Percentiles rank a stretch among this genome's conserved stretches.
Evolutionary conservation across 2,888 invertebrate species (phyloP).

Genomic region (Archips xylosteana): DNA sequence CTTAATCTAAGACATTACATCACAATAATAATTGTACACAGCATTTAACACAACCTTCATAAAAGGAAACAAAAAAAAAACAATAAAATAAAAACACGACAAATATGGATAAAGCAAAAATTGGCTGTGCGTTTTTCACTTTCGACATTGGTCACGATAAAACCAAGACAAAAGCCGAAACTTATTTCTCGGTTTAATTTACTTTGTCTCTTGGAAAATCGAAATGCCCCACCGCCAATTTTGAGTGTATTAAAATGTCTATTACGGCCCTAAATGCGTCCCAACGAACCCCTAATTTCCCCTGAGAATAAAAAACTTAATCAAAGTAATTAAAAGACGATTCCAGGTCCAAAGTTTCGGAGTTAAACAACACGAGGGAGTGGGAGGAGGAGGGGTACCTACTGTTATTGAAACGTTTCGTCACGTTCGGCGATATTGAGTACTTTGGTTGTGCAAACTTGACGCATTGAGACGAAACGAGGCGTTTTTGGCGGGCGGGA

Average conservation of each 20-base stretch:
- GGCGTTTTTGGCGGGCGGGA: not conserved
- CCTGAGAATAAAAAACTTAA: constrained; percentile 8
- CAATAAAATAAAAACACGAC: no score
- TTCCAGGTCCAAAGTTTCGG: constrained; percentile 3
- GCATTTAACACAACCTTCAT: no score
- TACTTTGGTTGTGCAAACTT: not conserved
- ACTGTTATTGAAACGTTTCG: not conserved
- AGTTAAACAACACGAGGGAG: not conserved
- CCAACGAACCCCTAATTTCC: constrained; percentile 17
- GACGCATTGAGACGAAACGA: constrained; percentile 6
- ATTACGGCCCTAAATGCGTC: not conserved
- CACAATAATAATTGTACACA: no score
- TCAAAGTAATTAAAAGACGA: constrained; percentile 21
- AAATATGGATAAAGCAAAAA: no score
- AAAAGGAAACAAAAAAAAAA: no score
- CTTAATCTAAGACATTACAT: no score
- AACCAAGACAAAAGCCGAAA: no score
- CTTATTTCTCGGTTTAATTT: not conserved
- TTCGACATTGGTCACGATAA: no score
- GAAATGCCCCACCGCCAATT: not conserved
- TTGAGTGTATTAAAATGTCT: not conserved
- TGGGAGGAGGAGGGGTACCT: no score
- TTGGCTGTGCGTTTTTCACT: no score
- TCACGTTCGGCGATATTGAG: constrained; percentile 14
- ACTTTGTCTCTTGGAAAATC: not conserved